Conservation (phyloP, 2,113 vertebrate species). For the Aramus guarauna region DNA sequence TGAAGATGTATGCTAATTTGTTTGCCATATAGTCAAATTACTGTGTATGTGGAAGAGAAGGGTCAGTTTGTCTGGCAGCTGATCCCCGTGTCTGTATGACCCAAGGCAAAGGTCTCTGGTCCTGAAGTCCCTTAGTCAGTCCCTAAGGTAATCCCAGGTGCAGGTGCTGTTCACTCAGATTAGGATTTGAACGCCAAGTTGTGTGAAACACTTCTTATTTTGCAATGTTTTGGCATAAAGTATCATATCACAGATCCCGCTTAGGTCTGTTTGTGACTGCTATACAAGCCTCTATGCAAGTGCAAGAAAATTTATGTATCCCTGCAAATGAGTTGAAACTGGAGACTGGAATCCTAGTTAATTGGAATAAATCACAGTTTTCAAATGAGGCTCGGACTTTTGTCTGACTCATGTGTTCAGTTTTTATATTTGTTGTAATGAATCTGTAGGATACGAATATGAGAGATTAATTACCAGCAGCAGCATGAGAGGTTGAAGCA, state of each 20-base stretch:
- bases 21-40: background rate
- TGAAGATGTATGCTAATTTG: background rate
- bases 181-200: background rate
- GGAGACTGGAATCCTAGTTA: background rate
- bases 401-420: accelerated
- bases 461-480: background rate
- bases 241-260: accelerated
- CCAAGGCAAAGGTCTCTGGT: background rate
- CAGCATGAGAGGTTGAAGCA: background rate
- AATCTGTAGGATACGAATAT: accelerated
- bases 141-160: background rate
- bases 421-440: background rate
- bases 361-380: background rate
- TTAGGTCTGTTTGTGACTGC: background rate
- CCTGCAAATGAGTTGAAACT: background rate
- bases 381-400: accelerated
- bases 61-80: background rate
- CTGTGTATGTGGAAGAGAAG: accelerated
- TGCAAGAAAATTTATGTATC: accelerated
- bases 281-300: background rate
- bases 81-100: background rate
- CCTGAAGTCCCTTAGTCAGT: background rate
- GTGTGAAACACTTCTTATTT: background rate
- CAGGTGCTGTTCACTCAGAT: background rate
- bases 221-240: background rate